Base-by-base conservation (phyloP, 2,797 vertebrate species). In the Rachycentron canadum region DNA sequence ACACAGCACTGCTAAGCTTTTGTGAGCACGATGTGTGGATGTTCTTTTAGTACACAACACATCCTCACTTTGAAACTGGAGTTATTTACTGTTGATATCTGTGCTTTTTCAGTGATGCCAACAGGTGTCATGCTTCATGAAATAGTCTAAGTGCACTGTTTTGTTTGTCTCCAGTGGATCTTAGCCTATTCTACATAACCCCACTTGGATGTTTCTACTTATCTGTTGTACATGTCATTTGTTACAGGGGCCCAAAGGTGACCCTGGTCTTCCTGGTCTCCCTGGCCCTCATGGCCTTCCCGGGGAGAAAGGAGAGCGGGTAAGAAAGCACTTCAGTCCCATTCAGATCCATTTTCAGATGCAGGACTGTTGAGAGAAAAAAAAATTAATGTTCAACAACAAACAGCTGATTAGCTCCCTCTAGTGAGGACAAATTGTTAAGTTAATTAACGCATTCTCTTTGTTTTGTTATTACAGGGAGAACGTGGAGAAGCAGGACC, bases 231-330 rank as follows among this genome's bases (percentile, higher is more conserved):
- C 43, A 40, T 81, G 41, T 92, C 28, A 5, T 74, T 67, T 73
- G 17, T 74, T 41, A 36, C 82, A 99, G 98, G 98, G 98, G 85
- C 83, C 96, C 61, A 95, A 95, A 90, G 98, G 98, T 68, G 96
- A 96, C 84, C 96, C 96, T 36, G 98, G 98, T 26, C 96, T 99
- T 63, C 95, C 97, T 73, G 98, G 98, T 84, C 86, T 99, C 67
- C 97, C 98, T 58, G 98, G 98, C 58, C 96, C 98, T 66, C 85
- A 96, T 75, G 98, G 98, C 25, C 84, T 96, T 40, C 96, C 96
- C 66, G 98, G 98, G 81, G 84, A 93, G 78, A 98, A 97, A 93
- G 98, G 98, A 83, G 97, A 98, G 74, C 95, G 97, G 96, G 98
- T 99, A 96, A 97, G 95, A 75, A 41, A 81, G 61, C 4, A n/a